phyloP scores from a whole-genome alignment of 2,797 vertebrate species.

The Steatocranus sp. region DNA sequence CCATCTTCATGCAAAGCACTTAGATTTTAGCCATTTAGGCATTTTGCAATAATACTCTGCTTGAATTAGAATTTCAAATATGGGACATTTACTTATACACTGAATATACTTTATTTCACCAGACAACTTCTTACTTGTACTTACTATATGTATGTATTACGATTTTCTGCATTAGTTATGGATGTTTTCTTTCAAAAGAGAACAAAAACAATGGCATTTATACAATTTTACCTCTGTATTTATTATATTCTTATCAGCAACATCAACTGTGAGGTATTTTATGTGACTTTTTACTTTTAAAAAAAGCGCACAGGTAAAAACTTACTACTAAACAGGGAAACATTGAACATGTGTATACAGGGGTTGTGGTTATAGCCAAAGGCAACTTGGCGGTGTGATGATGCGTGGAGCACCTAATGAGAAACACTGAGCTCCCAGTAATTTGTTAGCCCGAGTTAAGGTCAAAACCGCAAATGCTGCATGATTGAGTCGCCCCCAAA shows the following conservation, averaged over 20 bases:
- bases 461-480: constrained; percentile 64
- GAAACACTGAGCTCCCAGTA: constrained; percentile 51
- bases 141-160: not conserved
- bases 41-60: not conserved
- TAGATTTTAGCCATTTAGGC: not conserved
- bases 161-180: fast-evolving
- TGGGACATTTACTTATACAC: not conserved
- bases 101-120: not conserved
- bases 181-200: not conserved
- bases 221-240: not conserved
- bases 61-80: not conserved
- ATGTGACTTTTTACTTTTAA: not conserved
- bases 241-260: not conserved
- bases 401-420: constrained; percentile 63
- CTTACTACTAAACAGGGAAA: not conserved
- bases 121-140: not conserved
- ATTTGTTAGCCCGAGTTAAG: constrained; percentile 60
- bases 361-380: constrained; percentile 17
- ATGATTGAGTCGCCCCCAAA: constrained; percentile 65
- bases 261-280: not conserved
- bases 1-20: not conserved
- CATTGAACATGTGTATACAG: not conserved
- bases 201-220: not conserved
- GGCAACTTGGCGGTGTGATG: constrained; percentile 41
- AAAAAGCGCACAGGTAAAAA: not conserved